A percentile compares a stretch with the other conserved stretches of the same genome.
phyloP scores from a whole-genome alignment of 2,113 vertebrate species.

The Paradisaea rubra region DNA sequence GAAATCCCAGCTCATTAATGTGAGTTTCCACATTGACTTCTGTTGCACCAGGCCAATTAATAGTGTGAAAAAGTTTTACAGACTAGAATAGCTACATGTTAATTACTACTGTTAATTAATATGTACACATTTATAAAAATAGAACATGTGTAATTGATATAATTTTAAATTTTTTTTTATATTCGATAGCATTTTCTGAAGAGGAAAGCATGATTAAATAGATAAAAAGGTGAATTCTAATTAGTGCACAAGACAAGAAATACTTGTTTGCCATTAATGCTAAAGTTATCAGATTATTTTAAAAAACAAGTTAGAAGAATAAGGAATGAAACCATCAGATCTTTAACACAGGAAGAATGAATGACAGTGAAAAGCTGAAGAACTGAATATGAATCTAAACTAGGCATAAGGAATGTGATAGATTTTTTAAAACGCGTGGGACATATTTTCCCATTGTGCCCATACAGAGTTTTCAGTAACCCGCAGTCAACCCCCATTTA shows the following conservation, averaged over 20 bases:
- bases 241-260: background rate
- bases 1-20: background rate
- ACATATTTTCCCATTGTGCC: background rate
- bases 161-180: background rate
- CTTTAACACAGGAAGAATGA: background rate
- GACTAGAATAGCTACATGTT: background rate
- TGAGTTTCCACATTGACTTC: background rate
- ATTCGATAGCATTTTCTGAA: conserved; percentile 54
- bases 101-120: background rate
- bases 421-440: background rate
- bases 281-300: background rate
- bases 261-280: background rate
- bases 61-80: background rate
- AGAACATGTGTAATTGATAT: conserved; percentile 17
- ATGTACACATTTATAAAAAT: background rate
- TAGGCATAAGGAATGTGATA: background rate
- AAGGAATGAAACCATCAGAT: background rate
- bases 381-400: background rate
- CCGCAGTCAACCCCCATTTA: background rate
- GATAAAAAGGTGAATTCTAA: conserved; percentile 48
- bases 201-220: conserved; percentile 50
- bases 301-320: background rate
- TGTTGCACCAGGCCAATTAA: background rate
- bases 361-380: background rate
- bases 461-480: background rate